Conservation (phyloP, 2,888 invertebrate species). For the Rhyacophila evoluta region DNA sequence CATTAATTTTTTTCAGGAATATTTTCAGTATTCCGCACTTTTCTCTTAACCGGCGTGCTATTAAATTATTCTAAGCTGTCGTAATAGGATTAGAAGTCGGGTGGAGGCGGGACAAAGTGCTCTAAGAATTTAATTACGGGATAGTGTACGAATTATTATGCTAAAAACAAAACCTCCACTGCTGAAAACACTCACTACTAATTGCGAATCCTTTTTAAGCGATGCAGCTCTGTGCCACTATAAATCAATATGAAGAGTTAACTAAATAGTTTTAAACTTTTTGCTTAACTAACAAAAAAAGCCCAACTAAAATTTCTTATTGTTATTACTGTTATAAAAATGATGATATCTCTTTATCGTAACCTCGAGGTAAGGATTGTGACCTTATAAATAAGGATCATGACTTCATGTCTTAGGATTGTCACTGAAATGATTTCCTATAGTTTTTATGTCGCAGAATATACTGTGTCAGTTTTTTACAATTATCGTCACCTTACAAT, state of each 20-base stretch:
- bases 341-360: too few relatives aligned
- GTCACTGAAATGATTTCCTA: too few relatives aligned
- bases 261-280: too few relatives aligned
- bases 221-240: background rate
- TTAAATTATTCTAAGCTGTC: conserved; percentile 6
- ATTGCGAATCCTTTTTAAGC: background rate
- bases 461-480: too few relatives aligned
- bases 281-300: too few relatives aligned
- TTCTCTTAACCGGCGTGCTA: background rate
- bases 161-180: background rate
- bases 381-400: too few relatives aligned
- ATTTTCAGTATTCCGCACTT: background rate
- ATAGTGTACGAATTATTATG: conserved; percentile 22
- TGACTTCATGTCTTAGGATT: too few relatives aligned
- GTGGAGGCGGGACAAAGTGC: background rate
- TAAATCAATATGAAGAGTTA: background rate
- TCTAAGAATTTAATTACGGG: conserved; percentile 9
- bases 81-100: conserved; percentile 7
- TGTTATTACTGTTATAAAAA: too few relatives aligned
- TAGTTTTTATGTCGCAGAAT: too few relatives aligned
- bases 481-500: too few relatives aligned
- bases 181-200: conserved; percentile 9
- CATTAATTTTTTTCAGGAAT: background rate
- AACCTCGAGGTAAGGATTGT: too few relatives aligned
- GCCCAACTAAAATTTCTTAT: too few relatives aligned